These are phyloP conservation scores for Drosophila ananassae DNA, from an alignment of 1,140 invertebrate genomes.

Conservation along the genomic window DNA sequence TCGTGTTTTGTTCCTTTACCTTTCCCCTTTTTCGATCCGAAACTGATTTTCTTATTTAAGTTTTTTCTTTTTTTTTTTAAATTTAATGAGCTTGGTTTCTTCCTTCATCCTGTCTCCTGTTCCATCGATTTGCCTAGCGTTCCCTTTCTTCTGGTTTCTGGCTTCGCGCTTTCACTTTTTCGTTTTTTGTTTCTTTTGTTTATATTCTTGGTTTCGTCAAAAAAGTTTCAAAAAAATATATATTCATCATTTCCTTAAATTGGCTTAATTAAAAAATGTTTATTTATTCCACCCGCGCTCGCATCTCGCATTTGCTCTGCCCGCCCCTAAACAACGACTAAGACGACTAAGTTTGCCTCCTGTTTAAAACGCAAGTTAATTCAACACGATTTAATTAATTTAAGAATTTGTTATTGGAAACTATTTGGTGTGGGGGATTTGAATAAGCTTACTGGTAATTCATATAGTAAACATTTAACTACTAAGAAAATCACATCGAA, in stretches of 20 bases:
- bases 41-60: slow-evolving; percentile 37
- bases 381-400: slow-evolving; percentile 36
- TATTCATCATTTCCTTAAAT: slow-evolving; percentile 77
- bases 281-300: slow-evolving; percentile 43
- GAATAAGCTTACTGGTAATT: slow-evolving; percentile 37
- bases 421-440: slow-evolving; percentile 41
- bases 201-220: slow-evolving; percentile 66
- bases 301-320: slow-evolving; percentile 25
- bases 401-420: slow-evolving; percentile 52
- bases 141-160: slow-evolving; percentile 14
- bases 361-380: slow-evolving; percentile 60
- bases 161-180: slow-evolving; percentile 35
- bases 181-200: slow-evolving; percentile 40
- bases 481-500: slow-evolving; percentile 59
- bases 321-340: slow-evolving; percentile 50
- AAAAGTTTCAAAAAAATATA: slow-evolving; percentile 84
- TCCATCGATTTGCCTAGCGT: slow-evolving; percentile 46
- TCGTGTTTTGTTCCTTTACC: slow-evolving; percentile 51
- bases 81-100: slow-evolving; percentile 73
- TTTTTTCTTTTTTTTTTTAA: slow-evolving; percentile 42
- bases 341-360: slow-evolving; percentile 41
- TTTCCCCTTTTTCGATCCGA: slow-evolving; percentile 19
- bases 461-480: slow-evolving; percentile 50
- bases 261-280: slow-evolving; percentile 78
- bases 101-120: slow-evolving; percentile 22